These are phyloP conservation scores for Catocala nupta DNA, from an alignment of 2,888 invertebrate genomes.

Conservation along the genomic window DNA sequence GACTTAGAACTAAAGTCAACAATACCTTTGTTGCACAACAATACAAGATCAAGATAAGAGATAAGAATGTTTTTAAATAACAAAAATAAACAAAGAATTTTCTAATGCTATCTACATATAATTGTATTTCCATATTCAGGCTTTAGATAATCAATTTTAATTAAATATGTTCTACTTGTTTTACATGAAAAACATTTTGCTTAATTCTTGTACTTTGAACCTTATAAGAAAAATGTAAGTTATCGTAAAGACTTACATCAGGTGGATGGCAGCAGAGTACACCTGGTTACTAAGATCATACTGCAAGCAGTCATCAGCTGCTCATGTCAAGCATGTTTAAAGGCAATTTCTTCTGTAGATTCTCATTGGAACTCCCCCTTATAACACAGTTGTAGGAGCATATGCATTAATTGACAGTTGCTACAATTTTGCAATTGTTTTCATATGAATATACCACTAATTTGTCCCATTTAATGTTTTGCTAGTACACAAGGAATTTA, in stretches of 20 bases:
- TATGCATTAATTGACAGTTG: no score
- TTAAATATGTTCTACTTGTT: no score
- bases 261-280: not conserved
- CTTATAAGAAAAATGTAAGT: not conserved
- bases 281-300: not conserved
- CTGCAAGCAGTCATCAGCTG: not conserved
- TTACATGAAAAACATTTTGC: not conserved
- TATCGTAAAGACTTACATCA: not conserved
- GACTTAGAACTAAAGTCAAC: conserved; percentile 27
- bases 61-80: conserved; percentile 43
- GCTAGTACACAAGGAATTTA: not conserved
- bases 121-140: not conserved
- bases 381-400: no score
- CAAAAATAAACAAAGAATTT: conserved; percentile 45
- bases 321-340: not conserved
- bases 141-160: not conserved
- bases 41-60: conserved; percentile 38
- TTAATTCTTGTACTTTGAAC: conserved; percentile 2
- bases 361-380: not conserved
- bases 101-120: not conserved
- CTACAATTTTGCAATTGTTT: no score
- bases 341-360: not conserved
- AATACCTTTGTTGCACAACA: conserved; percentile 25
- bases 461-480: not conserved
- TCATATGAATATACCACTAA: no score